phyloP scores from a whole-genome alignment of 2,888 invertebrate genomes.

The Limnephilus lunatus region DNA sequence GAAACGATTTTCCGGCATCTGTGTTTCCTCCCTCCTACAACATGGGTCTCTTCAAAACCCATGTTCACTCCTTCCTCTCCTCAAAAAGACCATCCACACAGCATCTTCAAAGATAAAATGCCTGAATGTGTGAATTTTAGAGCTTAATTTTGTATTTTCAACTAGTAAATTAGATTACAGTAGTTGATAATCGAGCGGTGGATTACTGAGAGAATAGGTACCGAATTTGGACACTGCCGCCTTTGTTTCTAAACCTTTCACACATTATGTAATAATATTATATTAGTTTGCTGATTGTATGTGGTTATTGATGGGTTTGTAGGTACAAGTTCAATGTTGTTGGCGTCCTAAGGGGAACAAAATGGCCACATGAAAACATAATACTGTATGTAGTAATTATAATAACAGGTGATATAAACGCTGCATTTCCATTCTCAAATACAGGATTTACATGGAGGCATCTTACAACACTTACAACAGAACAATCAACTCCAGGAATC shows the following conservation, averaged over 20 bases:
- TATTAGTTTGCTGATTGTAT: background rate
- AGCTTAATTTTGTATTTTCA: no score
- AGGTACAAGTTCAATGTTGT: constrained; percentile 2
- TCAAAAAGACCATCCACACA: no score
- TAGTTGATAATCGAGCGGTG: no score
- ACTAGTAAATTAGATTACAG: no score
- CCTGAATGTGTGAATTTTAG: no score
- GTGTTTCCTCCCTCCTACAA: no score
- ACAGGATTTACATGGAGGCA: constrained; percentile 46
- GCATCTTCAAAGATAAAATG: no score
- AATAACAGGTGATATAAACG: constrained; percentile 36
- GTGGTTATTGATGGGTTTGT: background rate
- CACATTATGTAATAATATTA: background rate
- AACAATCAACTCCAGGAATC: background rate
- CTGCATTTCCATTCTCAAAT: constrained; percentile 49
- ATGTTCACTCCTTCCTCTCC: no score
- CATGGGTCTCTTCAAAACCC: no score
- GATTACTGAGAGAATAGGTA: no score
- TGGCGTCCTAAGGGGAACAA: constrained; percentile 14
- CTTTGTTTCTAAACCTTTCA: background rate
- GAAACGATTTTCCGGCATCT: no score
- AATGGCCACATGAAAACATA: constrained; percentile 4
- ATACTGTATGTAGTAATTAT: background rate
- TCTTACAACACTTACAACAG: constrained; percentile 41
- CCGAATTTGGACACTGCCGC: background rate